A percentile compares a stretch with the other conserved stretches of the same genome.
phyloP scores from a whole-genome alignment of 2,888 invertebrate genomes.

The Ectemnius continuus region DNA sequence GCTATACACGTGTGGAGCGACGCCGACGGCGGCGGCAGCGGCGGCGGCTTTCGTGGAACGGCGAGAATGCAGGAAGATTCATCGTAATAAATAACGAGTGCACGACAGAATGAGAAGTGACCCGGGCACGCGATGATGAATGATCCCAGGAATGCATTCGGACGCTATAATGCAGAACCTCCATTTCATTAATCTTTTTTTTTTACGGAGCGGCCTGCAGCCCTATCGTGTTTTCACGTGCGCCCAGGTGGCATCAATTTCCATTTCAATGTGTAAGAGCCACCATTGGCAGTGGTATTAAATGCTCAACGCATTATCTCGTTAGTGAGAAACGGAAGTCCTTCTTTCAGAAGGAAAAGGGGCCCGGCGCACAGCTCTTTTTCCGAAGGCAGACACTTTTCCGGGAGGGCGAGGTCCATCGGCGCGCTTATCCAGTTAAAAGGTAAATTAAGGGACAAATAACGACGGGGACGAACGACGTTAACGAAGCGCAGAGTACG shows the following conservation, averaged over 20 bases:
- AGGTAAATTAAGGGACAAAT: slow-evolving; percentile 25
- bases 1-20: no score
- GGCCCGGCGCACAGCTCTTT: background rate
- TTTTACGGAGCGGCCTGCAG: slow-evolving; percentile 24
- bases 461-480: slow-evolving; percentile 32
- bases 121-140: slow-evolving; percentile 49
- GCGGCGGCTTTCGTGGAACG: slow-evolving; percentile 18
- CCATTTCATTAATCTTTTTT: slow-evolving; percentile 51
- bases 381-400: background rate
- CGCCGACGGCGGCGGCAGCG: slow-evolving; percentile 3
- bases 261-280: slow-evolving; percentile 35
- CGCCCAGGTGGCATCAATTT: slow-evolving; percentile 36
- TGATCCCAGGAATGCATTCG: slow-evolving; percentile 43
- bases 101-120: slow-evolving; percentile 41
- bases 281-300: background rate
- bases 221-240: slow-evolving; percentile 41
- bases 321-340: background rate
- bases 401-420: background rate
- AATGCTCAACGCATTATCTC: background rate
- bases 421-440: slow-evolving; percentile 19
- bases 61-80: slow-evolving; percentile 38
- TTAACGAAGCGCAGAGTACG: slow-evolving; percentile 38
- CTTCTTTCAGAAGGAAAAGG: background rate
- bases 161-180: slow-evolving; percentile 39
- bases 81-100: slow-evolving; percentile 55